phyloP scores from a whole-genome alignment of 2,888 invertebrate species.

The Ypsolopha sequella region DNA sequence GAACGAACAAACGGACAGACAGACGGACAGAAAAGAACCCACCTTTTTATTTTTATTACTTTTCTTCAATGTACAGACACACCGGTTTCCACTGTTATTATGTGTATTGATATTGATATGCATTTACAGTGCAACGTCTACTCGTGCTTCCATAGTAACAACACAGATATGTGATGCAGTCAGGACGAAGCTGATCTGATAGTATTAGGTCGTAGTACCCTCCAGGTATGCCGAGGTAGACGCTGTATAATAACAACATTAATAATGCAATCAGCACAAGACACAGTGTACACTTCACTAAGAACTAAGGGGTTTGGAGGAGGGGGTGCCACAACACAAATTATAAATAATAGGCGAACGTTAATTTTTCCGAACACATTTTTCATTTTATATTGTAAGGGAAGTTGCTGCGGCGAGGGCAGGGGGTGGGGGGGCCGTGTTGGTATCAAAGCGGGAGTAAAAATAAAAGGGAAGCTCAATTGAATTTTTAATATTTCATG shows the following conservation, averaged over 20 bases:
- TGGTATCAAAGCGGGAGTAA: conserved; percentile 37
- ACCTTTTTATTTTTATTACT: too few species aligned
- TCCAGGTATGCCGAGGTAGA: too few species aligned
- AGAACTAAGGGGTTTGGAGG: neutral
- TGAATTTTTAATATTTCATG: conserved; percentile 72
- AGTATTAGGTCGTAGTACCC: too few species aligned
- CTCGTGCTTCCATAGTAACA: too few species aligned
- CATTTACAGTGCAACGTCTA: too few species aligned
- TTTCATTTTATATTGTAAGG: conserved; percentile 67
- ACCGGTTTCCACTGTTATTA: too few species aligned
- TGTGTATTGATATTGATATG: too few species aligned
- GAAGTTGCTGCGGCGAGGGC: conserved; percentile 24
- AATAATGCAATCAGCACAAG: neutral
- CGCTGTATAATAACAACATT: neutral
- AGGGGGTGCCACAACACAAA: conserved; percentile 35
- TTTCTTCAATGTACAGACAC: too few species aligned
- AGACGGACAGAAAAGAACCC: too few species aligned
- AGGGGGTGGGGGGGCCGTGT: conserved; percentile 43
- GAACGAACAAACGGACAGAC: too few species aligned
- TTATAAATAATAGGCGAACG: conserved; percentile 66
- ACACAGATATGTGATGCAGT: too few species aligned
- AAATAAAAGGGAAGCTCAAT: conserved; percentile 70
- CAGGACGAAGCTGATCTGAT: too few species aligned
- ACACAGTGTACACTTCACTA: neutral
- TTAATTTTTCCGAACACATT: conserved; percentile 64